These are phyloP conservation scores for Mola mola DNA, from an alignment of 2,113 vertebrate genomes.

Conservation along the genomic window DNA sequence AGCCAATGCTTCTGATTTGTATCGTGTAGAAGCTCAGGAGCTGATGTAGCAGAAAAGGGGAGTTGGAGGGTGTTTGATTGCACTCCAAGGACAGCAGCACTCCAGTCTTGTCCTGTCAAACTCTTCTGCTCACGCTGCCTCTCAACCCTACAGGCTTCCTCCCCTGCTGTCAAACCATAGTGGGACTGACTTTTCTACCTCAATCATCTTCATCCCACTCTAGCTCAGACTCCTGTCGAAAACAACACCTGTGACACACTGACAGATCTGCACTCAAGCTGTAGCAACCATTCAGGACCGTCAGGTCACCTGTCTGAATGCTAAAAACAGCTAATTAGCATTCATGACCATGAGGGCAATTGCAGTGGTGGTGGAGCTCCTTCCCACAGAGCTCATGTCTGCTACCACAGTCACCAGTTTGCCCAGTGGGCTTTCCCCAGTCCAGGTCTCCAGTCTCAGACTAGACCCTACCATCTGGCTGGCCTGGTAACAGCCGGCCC, in stretches of 20 bases:
- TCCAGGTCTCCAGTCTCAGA: constrained; percentile 37
- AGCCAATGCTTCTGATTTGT: constrained; percentile 31
- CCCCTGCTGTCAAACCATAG: constrained; percentile 69
- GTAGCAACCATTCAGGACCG: background rate
- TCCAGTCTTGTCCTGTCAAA: constrained; percentile 64
- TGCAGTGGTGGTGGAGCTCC: constrained; percentile 27
- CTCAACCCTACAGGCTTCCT: constrained; percentile 44
- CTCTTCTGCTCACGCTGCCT: constrained; percentile 58
- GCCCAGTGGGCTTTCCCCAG: constrained; percentile 54
- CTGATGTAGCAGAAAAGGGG: constrained; percentile 43
- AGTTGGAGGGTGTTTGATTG: constrained; percentile 47
- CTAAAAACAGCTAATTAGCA: constrained; percentile 53
- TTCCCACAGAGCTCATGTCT: constrained; percentile 69
- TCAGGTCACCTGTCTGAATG: constrained; percentile 32
- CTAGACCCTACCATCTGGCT: constrained; percentile 72
- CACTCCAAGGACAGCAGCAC: constrained; percentile 60
- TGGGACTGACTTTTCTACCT: constrained; percentile 71
- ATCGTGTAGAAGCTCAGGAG: constrained; percentile 21
- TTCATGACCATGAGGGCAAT: constrained; percentile 21
- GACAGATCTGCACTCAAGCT: constrained; percentile 7
- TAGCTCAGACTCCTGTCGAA: constrained; percentile 55
- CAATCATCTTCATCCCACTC: constrained; percentile 68
- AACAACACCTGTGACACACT: no score
- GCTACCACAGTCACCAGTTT: constrained; percentile 63
- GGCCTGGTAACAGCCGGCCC: constrained; percentile 58